Evolutionary conservation across 92 coral and sea anemone genomes (phyloP), one percentile per base, ranked within the genome.

Genomic region (Plumapathes pennacea): DNA sequence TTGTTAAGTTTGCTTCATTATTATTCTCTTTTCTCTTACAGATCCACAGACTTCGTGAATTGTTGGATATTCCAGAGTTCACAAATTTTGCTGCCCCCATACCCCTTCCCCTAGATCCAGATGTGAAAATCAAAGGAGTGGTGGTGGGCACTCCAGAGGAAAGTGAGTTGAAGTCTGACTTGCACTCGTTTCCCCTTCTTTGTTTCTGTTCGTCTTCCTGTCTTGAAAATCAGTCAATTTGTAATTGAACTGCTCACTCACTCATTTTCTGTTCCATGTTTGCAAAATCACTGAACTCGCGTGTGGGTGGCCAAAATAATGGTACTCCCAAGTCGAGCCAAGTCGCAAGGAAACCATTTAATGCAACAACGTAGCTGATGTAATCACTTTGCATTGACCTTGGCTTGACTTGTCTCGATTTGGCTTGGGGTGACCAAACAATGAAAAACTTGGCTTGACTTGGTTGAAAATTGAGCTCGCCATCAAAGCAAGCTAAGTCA

Each of bases 31-130:
- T 39, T 26, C 56, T 10, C 3, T 44, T 17, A 34, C 64, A 92
- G 98, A 84, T 92, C 52, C 83, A 71, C 43, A 80, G 95, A 44
- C 54, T 92, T 53, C 80, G 95, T 42, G 95, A 84, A 57, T 58
- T 92, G 44, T 69, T 92, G 49, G 92, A 92, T 44, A 61, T 70
- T 10, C 92, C 92, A 22, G 98, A 92, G 41, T 69, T 68, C 20
- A 53, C 81, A 13, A 69, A 60, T 34, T 54, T 74, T 47, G 68
- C 64, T 46, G 73, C 59, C 24, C 87, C 98, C 50, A 71, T 92
- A 17, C 98, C 98, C 22, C 81, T 92, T 48, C 96, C 95, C 18
- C 78, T 92, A 24, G 96, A 92, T 36, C 89, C 98, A 21, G 95
- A 83, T 66, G 82, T 80, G 36, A 84, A 83, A 46, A 92, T 92